phyloP scores from a whole-genome alignment of 2,113 vertebrate species.

The Cyanoderma ruficeps region DNA sequence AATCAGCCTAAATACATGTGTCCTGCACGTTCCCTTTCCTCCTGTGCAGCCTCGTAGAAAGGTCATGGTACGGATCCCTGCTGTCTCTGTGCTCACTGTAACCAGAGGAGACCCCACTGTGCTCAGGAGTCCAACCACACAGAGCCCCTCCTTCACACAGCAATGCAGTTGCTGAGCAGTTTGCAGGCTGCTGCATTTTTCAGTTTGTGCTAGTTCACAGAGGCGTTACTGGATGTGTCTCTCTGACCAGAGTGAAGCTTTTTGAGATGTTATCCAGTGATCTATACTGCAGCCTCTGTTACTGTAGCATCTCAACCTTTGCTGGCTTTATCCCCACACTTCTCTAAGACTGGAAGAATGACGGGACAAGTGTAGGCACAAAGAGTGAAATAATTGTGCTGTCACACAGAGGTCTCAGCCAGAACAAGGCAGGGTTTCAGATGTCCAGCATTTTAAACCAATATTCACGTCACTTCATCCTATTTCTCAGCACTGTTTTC shows the following conservation, averaged over 20 bases:
- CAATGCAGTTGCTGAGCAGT: fast-evolving
- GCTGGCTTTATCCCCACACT: not conserved
- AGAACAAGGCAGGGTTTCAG: not conserved
- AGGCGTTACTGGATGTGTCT: not conserved
- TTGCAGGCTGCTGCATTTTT: not conserved
- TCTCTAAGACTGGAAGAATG: not conserved
- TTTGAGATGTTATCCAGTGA: not conserved
- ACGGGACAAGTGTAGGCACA: not conserved
- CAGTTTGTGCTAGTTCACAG: not conserved
- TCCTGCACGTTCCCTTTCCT: not conserved
- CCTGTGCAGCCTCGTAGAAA: not conserved
- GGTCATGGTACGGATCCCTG: not conserved
- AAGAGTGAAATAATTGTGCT: not conserved
- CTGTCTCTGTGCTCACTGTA: not conserved
- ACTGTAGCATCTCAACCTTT: not conserved
- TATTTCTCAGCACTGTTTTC: not conserved
- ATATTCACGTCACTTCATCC: not conserved
- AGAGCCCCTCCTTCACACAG: not conserved
- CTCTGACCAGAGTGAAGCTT: fast-evolving
- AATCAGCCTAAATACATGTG: not conserved
- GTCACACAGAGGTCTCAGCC: not conserved
- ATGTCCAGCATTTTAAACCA: not conserved
- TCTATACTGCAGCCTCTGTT: not conserved
- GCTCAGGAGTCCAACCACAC: not conserved
- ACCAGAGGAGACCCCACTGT: not conserved